phyloP scores from a whole-genome alignment of 2,113 vertebrate genomes.

The Casuarius casuarius region DNA sequence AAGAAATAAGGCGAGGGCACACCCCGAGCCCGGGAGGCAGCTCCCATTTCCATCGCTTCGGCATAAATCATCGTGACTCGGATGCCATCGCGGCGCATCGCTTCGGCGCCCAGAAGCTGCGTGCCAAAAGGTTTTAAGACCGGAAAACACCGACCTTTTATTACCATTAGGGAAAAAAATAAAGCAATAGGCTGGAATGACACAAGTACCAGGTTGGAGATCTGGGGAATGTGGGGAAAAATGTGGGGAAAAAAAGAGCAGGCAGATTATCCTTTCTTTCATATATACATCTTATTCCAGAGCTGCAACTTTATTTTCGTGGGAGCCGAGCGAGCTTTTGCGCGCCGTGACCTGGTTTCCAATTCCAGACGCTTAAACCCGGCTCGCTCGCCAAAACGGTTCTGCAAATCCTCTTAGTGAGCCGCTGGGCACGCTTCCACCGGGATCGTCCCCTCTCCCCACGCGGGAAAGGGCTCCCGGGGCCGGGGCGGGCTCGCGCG shows the following conservation, averaged over 20 bases:
- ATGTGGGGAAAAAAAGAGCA: background rate
- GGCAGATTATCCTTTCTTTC: background rate
- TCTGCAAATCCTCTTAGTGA: background rate
- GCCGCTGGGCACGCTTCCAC: background rate
- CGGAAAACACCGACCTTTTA: background rate
- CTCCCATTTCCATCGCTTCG: background rate
- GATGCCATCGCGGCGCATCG: accelerated
- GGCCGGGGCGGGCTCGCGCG: accelerated
- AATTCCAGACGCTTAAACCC: background rate
- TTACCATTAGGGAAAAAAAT: background rate
- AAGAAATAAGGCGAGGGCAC: background rate
- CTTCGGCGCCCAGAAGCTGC: background rate
- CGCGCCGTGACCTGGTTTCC: background rate
- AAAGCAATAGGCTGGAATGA: background rate
- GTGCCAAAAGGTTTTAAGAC: no score
- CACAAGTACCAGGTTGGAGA: background rate
- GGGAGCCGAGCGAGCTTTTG: background rate
- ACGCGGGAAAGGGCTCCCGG: background rate
- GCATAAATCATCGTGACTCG: accelerated
- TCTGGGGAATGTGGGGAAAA: background rate
- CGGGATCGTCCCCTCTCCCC: background rate
- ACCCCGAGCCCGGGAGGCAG: accelerated
- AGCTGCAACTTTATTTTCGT: background rate
- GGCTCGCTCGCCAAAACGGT: accelerated
- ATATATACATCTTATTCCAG: background rate